Percentiles rank a stretch among this genome's conserved stretches.
These are phyloP conservation scores for Heterochromis multidens DNA, from an alignment of 2,113 vertebrate species.

Conservation along the genomic window DNA sequence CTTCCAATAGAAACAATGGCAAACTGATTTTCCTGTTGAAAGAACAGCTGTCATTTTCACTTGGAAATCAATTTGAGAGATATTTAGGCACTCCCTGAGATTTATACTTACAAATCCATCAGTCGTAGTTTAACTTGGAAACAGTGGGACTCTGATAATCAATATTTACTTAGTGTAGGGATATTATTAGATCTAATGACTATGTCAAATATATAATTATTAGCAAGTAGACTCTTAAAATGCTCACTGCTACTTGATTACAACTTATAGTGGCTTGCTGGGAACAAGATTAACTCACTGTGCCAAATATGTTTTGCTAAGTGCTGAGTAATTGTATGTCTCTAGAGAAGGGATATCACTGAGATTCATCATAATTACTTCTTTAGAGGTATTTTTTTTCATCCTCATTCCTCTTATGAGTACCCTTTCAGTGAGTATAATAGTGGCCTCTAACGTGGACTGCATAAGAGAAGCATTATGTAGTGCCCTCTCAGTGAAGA, in stretches of 20 bases:
- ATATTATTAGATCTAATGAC: neutral
- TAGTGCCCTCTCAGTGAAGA: no score
- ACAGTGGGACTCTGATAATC: no score
- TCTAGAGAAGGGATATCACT: neutral
- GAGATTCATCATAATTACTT: neutral
- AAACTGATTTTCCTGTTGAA: neutral
- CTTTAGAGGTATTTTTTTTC: neutral
- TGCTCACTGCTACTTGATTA: neutral
- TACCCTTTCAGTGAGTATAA: no score
- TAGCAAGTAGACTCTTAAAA: neutral
- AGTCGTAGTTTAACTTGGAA: neutral
- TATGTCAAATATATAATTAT: neutral
- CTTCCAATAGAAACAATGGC: neutral
- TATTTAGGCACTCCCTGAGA: neutral
- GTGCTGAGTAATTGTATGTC: neutral
- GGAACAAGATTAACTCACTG: neutral
- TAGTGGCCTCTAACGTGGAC: no score
- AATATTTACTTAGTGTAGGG: neutral
- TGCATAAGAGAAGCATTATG: no score
- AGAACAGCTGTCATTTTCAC: rapidly evolving
- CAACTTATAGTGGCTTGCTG: neutral
- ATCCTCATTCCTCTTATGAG: no score
- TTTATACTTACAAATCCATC: rapidly evolving
- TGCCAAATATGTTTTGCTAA: neutral
- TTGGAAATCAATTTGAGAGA: neutral